Evolutionary conservation across 2,888 invertebrate genomes (phyloP).

Genomic region (Tetragonula carbonaria): DNA sequence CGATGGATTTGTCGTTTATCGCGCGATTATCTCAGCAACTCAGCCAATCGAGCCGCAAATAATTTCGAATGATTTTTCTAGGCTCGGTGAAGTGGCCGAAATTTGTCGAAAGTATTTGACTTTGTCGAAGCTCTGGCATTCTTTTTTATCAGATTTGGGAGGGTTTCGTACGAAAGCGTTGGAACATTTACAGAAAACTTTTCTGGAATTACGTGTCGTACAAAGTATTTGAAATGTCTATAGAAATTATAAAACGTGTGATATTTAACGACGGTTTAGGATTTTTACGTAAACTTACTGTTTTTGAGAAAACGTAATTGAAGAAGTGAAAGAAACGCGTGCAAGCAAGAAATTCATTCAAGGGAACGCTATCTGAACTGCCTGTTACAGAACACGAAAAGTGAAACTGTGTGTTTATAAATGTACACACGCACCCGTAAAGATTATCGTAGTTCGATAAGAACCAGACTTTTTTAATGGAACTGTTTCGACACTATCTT

Average conservation of each 20-base stretch:
- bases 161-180: too few species aligned
- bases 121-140: not conserved
- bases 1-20: not conserved
- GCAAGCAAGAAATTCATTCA: too few species aligned
- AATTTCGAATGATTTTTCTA: not conserved
- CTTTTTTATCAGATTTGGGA: not conserved
- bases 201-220: too few species aligned
- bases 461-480: not conserved
- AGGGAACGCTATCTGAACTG: too few species aligned
- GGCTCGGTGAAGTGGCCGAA: not conserved
- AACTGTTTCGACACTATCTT: not conserved
- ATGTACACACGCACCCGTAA: not conserved
- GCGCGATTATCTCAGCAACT: not conserved
- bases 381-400: not conserved
- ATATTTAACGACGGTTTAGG: too few species aligned
- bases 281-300: too few species aligned
- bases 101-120: too few species aligned
- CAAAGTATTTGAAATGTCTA: too few species aligned
- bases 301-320: too few species aligned
- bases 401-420: not conserved
- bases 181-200: too few species aligned
- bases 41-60: not conserved
- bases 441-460: not conserved
- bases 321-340: too few species aligned
- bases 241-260: too few species aligned